A percentile compares a stretch with the other conserved stretches of the same genome.
Conservation (phyloP, 2,113 vertebrate species). For the Caracal caracal region DNA sequence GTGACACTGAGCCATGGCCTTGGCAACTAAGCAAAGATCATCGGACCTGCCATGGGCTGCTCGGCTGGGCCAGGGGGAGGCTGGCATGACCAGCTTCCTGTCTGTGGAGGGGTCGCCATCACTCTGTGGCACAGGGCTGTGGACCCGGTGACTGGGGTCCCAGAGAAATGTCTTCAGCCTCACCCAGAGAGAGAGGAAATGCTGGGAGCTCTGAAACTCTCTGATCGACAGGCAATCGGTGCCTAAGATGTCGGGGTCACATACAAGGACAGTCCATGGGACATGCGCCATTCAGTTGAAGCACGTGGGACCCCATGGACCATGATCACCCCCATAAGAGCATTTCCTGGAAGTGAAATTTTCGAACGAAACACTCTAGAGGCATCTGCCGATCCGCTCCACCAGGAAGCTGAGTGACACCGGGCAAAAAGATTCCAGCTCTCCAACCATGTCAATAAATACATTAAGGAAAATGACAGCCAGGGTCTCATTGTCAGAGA, state of each 20-base stretch:
- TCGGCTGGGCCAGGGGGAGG: rapidly evolving
- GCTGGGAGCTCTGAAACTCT: background rate
- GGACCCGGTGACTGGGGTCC: background rate
- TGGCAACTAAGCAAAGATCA: background rate
- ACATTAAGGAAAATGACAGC: rapidly evolving
- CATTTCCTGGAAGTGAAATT: background rate
- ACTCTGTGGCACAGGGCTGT: background rate
- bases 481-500: background rate
- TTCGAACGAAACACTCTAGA: too few relatives aligned
- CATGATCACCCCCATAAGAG: rapidly evolving
- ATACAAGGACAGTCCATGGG: background rate
- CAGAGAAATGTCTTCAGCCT: background rate
- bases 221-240: background rate
- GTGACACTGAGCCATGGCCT: rapidly evolving
- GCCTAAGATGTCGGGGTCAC: background rate
- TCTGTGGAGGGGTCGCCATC: background rate
- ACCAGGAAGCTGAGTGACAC: rapidly evolving
- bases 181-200: background rate
- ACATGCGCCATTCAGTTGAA: rapidly evolving
- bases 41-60: rapidly evolving
- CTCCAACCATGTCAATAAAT: background rate
- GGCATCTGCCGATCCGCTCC: rapidly evolving
- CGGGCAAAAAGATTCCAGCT: background rate
- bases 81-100: background rate
- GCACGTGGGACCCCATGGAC: rapidly evolving